phyloP scores from a whole-genome alignment of 2,113 vertebrate genomes.

The Psophia crepitans region DNA sequence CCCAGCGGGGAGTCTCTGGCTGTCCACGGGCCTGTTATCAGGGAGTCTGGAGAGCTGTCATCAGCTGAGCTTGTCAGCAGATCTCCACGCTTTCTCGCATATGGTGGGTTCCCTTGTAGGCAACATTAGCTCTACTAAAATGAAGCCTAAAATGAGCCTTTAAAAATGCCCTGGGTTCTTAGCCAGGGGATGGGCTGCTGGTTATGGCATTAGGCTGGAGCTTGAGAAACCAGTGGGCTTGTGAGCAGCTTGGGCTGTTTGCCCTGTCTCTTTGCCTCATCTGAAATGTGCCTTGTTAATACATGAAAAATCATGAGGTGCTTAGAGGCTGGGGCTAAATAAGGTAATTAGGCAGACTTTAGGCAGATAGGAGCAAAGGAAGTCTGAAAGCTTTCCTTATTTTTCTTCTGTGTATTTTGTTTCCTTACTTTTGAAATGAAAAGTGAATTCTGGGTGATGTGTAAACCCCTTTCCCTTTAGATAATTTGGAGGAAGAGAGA shows the following conservation, averaged over 20 bases:
- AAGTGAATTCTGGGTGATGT: neutral
- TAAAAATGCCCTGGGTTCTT: neutral
- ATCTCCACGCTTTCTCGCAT: neutral
- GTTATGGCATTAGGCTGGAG: neutral
- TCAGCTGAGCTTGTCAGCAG: neutral
- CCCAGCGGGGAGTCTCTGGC: neutral
- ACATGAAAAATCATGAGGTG: neutral
- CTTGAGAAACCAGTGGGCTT: accelerated
- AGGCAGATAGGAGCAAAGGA: neutral
- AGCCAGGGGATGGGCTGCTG: neutral
- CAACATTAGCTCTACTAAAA: neutral
- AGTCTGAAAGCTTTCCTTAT: neutral
- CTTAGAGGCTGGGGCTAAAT: neutral
- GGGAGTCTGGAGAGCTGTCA: neutral
- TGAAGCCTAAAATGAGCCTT: neutral
- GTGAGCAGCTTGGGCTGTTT: neutral
- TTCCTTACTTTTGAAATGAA: neutral
- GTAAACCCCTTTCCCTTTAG: neutral
- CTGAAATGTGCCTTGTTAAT: neutral
- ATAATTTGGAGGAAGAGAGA: neutral
- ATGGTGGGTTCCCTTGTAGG: neutral
- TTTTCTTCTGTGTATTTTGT: neutral
- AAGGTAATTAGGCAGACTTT: neutral
- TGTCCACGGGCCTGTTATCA: accelerated
- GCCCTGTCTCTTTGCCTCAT: neutral